phyloP scores from a whole-genome alignment of 1,140 invertebrate species.

The Listronotus bonariensis region DNA sequence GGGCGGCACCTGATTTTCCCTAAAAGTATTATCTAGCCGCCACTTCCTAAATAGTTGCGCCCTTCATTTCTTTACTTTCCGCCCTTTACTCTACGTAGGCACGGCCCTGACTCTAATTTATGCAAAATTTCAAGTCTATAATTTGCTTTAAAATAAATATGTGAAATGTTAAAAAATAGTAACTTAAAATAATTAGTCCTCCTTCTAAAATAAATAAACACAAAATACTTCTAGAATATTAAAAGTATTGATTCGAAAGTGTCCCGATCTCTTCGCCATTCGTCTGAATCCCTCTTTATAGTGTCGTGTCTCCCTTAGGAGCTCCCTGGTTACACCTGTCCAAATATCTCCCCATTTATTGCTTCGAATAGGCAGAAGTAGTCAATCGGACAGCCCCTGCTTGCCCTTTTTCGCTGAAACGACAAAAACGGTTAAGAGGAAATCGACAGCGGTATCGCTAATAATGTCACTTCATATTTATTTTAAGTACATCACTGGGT shows the following conservation, averaged over 20 bases:
- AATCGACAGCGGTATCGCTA: slow-evolving; percentile 46
- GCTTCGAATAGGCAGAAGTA: slow-evolving; percentile 32
- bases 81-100: too few relatives aligned
- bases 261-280: slow-evolving; percentile 40
- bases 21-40: too few relatives aligned
- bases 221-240: neutral
- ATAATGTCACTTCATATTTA: slow-evolving; percentile 53
- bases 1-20: too few relatives aligned
- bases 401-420: slow-evolving; percentile 51
- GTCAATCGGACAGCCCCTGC: slow-evolving; percentile 36
- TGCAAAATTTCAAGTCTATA: too few relatives aligned
- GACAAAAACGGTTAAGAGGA: slow-evolving; percentile 47
- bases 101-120: too few relatives aligned
- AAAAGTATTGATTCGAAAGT: slow-evolving; percentile 46
- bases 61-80: too few relatives aligned
- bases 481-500: too few relatives aligned
- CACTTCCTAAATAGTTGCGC: too few relatives aligned
- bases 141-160: too few relatives aligned
- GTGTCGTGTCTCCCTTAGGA: slow-evolving; percentile 51
- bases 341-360: slow-evolving; percentile 50
- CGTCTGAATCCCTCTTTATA: slow-evolving; percentile 45
- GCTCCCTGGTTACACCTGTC: slow-evolving; percentile 52
- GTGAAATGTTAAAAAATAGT: too few relatives aligned
- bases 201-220: too few relatives aligned
- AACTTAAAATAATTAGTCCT: too few relatives aligned